These are phyloP conservation scores for Pectinophora gossypiella DNA, from an alignment of 1,140 invertebrate species.

Conservation along the genomic window DNA sequence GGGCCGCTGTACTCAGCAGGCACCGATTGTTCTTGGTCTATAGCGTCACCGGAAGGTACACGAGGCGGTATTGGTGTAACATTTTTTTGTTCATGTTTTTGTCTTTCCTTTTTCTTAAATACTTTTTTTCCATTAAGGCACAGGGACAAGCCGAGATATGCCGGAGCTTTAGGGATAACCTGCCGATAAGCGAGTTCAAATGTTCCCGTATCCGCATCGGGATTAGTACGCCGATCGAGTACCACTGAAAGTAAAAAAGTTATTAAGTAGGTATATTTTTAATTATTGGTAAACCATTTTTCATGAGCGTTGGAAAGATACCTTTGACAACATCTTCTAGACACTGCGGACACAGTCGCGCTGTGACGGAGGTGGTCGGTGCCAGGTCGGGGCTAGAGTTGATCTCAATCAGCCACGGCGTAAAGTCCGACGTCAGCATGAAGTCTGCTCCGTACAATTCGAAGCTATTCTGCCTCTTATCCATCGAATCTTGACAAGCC, in stretches of 20 bases:
- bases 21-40: slow-evolving; percentile 43
- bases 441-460: slow-evolving; percentile 97
- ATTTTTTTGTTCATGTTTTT: slow-evolving; percentile 45
- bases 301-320: slow-evolving; percentile 50
- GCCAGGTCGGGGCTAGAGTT: slow-evolving; percentile 95
- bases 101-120: slow-evolving; percentile 56
- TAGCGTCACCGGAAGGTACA: slow-evolving; percentile 32
- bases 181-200: slow-evolving; percentile 90
- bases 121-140: slow-evolving; percentile 81
- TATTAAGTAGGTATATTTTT: background rate
- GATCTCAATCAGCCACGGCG: slow-evolving; percentile 95
- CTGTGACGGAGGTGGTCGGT: slow-evolving; percentile 91
- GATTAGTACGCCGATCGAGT: slow-evolving; percentile 86
- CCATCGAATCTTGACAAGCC: slow-evolving; percentile 90
- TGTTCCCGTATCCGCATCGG: slow-evolving; percentile 87
- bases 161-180: slow-evolving; percentile 83
- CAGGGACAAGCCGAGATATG: slow-evolving; percentile 88
- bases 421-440: slow-evolving; percentile 92
- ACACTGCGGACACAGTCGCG: slow-evolving; percentile 88
- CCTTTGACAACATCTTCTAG: slow-evolving; percentile 96
- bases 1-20: slow-evolving; percentile 61
- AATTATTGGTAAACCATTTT: background rate
- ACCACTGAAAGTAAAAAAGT: slow-evolving; percentile 82
- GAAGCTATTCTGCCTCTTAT: slow-evolving; percentile 91
- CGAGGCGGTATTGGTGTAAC: slow-evolving; percentile 35